Base-by-base conservation (phyloP, 2,888 invertebrate genomes). In the Linyphia triangularis region DNA sequence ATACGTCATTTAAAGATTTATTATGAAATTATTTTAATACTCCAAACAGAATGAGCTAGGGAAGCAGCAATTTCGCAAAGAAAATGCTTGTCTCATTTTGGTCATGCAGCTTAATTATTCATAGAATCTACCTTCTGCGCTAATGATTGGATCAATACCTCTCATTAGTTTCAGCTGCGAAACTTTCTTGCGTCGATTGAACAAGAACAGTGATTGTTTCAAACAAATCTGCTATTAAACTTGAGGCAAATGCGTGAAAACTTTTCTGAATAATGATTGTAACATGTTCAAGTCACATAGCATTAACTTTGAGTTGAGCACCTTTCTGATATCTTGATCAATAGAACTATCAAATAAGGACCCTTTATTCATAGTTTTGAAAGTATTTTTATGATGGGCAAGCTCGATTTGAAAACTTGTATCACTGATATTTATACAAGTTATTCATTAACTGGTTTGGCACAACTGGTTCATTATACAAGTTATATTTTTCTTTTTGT, bases 81-180 rank as follows among this genome's bases (percentile, higher is more conserved):
- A 73, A 84, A 70, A 70, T 69, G 57, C 61, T 22, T 67, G 84
- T 81, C 65, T 79, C 72, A 72, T 85, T 78, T 85, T 78, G 72
- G 70, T 78, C 85, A 78, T 85, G 72, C 73, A 59, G 37, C 86
- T 86, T 86, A 86, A 86, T 86, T 81, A 86, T 86, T 86, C 86
- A 86, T 86, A 65, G 86, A 86, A 73, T 79, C 79, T 33, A 73
- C 73, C 70, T 70, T 72, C 51, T 43, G 67, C 86, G 59, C 73
- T 86, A 86, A 86, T 86, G 86, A 86, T 65, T 33, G 72, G 86
- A 86, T 86, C 86, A 86, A 86, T 86, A 86, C 33, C 79, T 69
- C 86, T 86, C 86, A 86, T 86, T 86, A 86, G 86, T 86, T 86
- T 86, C 86, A 86, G 86, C 86, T 86, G 86, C 79, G 86, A 86